Evolutionary conservation across 1,140 invertebrate genomes (phyloP), one percentile per base, ranked within the genome.

Genomic region (Hylaeus anthracinus): DNA sequence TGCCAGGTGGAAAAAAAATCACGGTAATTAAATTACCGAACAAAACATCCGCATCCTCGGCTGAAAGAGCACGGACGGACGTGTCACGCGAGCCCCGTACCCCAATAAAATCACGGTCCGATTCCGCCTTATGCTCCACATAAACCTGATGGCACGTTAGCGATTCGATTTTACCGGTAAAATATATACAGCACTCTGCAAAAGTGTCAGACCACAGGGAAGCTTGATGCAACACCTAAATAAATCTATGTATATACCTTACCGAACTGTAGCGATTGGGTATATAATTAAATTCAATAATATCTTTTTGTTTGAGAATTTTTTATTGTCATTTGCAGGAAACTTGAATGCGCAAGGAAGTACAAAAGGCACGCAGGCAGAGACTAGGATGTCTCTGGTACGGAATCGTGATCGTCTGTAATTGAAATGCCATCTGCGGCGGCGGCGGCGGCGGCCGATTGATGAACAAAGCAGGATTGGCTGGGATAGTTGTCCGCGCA

Each of bases 21-120:
- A 8, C 41, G 51, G 69, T 79, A 79, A 79, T 79, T 79, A 79
- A 79, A 79, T 79, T 79, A 79, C 70, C 60, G 51, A 79, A 79
- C 60, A 72, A 72, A 79, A 79, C 69, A 79, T 79, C 76, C 69
- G 60, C 48, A 55, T 79, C 76, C 69, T 63, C 26, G 26, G 26
- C 26, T 10, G 58, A 63, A 78, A 45, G 76, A 79, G 58, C 51
- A 8, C 48, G 48, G 58, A 39, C 1, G 60, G 51, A 64, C 60
- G 69, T 43, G 60, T 79, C 76, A 79, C 70, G 70, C 76, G 60
- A 79, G 61, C 5, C 1, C 55, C 3, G 48, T n/a, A 41, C n/a
- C 41, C 51, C 60, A 79, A 65, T 72, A 65, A 72, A 72, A 79
- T 79, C 60, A 56, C 51, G n/a, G 39, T 15, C 64, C 76, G 70